Evolutionary conservation across 2,888 invertebrate genomes (phyloP).

Genomic region (Protonemura montana): DNA sequence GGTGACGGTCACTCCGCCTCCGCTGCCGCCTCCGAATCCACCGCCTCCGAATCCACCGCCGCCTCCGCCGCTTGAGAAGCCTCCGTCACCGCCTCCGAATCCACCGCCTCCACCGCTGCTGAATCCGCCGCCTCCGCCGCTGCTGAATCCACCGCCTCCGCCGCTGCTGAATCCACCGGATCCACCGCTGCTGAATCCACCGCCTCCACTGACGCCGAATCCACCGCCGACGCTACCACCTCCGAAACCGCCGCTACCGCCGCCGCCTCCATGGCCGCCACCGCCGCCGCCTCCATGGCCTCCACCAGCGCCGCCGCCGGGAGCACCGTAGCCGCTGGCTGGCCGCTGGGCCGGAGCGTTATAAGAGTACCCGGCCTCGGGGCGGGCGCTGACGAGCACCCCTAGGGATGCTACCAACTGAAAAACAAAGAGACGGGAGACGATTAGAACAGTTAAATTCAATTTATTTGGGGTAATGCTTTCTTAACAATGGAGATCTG

Average conservation of each 20-base stretch:
- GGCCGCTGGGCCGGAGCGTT: constrained; percentile 45
- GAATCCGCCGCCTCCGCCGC: constrained; percentile 44
- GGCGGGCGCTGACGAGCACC: constrained; percentile 52
- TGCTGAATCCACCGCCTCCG: constrained; percentile 24
- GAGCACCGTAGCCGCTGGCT: constrained; percentile 50
- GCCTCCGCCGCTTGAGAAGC: constrained; percentile 41
- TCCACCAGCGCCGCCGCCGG: constrained; percentile 53
- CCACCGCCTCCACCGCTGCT: constrained; percentile 53
- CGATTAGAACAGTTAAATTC: too few species aligned
- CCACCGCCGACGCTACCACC: constrained; percentile 44
- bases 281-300: constrained; percentile 55
- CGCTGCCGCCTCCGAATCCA: constrained; percentile 23
- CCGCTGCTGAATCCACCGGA: constrained; percentile 42
- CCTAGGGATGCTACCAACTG: constrained; percentile 52
- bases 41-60: constrained; percentile 46
- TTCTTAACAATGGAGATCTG: too few species aligned
- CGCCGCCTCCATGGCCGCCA: constrained; percentile 51
- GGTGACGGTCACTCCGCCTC: constrained; percentile 66
- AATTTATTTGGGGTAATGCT: too few species aligned
- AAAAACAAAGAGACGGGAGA: neutral
- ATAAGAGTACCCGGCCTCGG: constrained; percentile 50
- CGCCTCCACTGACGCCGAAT: constrained; percentile 22
- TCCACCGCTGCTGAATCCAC: constrained; percentile 42
- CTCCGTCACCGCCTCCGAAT: constrained; percentile 49
- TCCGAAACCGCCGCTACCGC: constrained; percentile 41